A percentile compares a stretch with the other conserved stretches of the same genome.
These are phyloP conservation scores for Caenorhabditis doughertyi DNA, from an alignment of 2,888 invertebrate genomes.

Conservation along the genomic window DNA sequence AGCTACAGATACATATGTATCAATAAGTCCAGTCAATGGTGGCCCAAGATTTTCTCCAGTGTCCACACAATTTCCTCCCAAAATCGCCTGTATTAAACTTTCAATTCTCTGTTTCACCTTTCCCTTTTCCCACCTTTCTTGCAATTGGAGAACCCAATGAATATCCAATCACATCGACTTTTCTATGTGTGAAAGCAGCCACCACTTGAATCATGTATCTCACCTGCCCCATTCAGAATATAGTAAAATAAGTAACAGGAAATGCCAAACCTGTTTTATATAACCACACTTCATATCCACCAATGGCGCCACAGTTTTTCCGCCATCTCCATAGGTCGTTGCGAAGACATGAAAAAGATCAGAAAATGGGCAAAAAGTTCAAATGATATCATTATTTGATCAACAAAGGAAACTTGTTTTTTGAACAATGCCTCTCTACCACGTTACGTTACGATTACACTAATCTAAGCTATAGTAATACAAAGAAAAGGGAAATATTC, in stretches of 20 bases:
- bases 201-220: conserved; percentile 77
- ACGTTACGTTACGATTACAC: conserved; percentile 10
- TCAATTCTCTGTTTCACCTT: neutral
- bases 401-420: conserved; percentile 20
- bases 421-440: neutral
- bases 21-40: conserved; percentile 75
- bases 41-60: conserved; percentile 80
- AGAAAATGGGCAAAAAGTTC: neutral
- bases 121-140: conserved; percentile 75
- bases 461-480: neutral
- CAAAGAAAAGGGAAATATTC: neutral
- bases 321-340: conserved; percentile 81
- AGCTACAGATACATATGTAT: conserved; percentile 76
- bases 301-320: conserved; percentile 76
- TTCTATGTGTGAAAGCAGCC: conserved; percentile 75
- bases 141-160: conserved; percentile 81
- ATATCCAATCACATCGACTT: conserved; percentile 80
- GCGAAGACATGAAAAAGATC: conserved; percentile 71
- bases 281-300: conserved; percentile 80
- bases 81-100: conserved; percentile 62
- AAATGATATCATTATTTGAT: conserved; percentile 24
- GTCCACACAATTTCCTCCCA: conserved; percentile 76
- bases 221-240: conserved; percentile 61
- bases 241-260: neutral
- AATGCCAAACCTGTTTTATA: conserved; percentile 74